Evolutionary conservation across 2,797 vertebrate species (phyloP).

Genomic region (Denticeps clupeoides): DNA sequence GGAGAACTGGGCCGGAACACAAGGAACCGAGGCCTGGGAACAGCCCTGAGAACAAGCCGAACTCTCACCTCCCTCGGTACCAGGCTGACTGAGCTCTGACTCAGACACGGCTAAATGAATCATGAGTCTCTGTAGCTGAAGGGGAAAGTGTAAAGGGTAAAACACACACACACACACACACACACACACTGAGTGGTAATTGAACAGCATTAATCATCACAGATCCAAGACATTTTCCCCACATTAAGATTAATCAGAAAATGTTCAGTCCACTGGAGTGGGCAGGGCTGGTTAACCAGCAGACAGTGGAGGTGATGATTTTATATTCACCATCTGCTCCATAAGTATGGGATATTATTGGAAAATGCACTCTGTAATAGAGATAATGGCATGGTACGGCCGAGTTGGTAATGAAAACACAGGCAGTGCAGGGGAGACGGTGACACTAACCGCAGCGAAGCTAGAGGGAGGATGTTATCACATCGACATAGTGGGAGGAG

Average conservation of each 20-base stretch:
- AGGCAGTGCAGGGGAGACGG: too few species aligned
- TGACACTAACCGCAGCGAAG: too few species aligned
- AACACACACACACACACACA: too few species aligned
- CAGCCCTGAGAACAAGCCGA: slow-evolving; percentile 27
- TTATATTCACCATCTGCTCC: too few species aligned
- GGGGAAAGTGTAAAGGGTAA: not conserved
- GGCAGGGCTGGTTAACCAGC: not conserved
- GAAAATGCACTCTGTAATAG: too few species aligned
- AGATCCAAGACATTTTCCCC: not conserved
- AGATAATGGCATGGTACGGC: too few species aligned
- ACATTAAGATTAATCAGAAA: not conserved
- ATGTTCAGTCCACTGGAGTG: not conserved
- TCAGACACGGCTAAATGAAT: slow-evolving; percentile 9
- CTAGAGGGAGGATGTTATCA: too few species aligned
- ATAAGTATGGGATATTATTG: too few species aligned
- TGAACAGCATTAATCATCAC: slow-evolving; percentile 11
- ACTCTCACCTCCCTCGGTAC: slow-evolving; percentile 29
- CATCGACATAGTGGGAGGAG: too few species aligned
- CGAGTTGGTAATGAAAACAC: too few species aligned
- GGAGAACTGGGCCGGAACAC: slow-evolving; percentile 47
- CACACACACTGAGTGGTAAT: not conserved
- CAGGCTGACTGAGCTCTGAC: slow-evolving; percentile 31
- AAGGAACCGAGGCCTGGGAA: slow-evolving; percentile 57
- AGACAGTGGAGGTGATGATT: not conserved
- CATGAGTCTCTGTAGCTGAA: not conserved